phyloP scores from a whole-genome alignment of 2,888 invertebrate species.

The Morinoia aosen region DNA sequence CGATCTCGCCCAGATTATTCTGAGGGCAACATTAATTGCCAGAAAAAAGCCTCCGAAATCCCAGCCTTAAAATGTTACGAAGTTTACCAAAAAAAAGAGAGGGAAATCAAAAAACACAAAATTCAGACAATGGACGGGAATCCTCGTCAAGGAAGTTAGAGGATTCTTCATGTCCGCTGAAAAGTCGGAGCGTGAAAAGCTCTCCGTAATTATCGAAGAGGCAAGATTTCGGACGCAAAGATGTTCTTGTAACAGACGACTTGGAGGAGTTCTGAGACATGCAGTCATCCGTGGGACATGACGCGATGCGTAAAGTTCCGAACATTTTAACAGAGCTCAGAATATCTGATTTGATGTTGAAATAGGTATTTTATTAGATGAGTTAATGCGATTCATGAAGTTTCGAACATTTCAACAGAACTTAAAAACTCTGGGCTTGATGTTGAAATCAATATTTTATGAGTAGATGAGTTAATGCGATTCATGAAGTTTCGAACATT shows the following conservation, averaged over 20 bases:
- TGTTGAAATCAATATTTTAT: too few species aligned
- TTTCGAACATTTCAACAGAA: too few species aligned
- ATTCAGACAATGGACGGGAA: constrained; percentile 45
- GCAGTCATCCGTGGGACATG: too few species aligned
- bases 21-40: constrained; percentile 1
- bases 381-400: too few species aligned
- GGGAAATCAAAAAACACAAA: background rate
- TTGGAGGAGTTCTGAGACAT: background rate
- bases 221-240: background rate
- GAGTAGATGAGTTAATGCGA: too few species aligned
- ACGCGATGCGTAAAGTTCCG: too few species aligned
- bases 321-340: too few species aligned
- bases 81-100: background rate
- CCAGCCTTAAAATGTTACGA: constrained; percentile 38
- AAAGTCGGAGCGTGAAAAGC: constrained; percentile 24
- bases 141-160: background rate
- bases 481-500: too few species aligned
- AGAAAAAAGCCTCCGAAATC: constrained; percentile 5
- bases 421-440: too few species aligned
- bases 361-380: too few species aligned
- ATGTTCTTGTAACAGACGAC: background rate
- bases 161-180: constrained; percentile 2
- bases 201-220: background rate
- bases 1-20: constrained; percentile 32
- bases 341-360: too few species aligned